Evolutionary conservation across 2,888 invertebrate species (phyloP).

Genomic region (Caenorhabditis parvicauda): DNA sequence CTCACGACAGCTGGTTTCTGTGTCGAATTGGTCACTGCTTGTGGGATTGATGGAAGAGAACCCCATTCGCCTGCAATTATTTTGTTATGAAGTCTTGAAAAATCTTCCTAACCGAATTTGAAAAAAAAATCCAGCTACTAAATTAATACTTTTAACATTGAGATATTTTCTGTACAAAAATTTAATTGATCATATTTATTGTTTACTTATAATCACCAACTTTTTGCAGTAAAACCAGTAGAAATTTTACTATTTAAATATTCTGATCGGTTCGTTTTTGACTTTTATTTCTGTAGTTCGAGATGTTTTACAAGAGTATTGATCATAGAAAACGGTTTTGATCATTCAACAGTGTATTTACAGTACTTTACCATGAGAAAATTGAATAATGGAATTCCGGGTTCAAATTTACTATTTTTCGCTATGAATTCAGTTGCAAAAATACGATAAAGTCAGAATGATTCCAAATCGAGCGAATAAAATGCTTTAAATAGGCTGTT

Average conservation of each 20-base stretch:
- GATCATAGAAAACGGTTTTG: not conserved
- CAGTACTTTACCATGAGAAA: not conserved
- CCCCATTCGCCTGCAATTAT: constrained; percentile 42
- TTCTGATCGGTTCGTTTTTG: constrained; percentile 22
- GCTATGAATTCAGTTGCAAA: no score
- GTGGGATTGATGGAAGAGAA: constrained; percentile 36
- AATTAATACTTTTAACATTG: no score
- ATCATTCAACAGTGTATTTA: not conserved
- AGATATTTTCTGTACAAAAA: no score
- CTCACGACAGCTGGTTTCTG: constrained; percentile 25
- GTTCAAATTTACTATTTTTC: not conserved
- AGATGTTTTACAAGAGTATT: not conserved
- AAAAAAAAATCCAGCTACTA: no score
- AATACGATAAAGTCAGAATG: not conserved
- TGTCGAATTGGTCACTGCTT: constrained; percentile 26
- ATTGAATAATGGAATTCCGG: not conserved
- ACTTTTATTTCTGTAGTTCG: not conserved
- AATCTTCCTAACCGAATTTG: no score
- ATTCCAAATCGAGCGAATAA: no score
- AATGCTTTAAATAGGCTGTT: no score
- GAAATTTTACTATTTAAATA: no score
- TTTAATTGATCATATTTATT: no score
- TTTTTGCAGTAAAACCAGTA: no score
- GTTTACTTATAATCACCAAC: no score
- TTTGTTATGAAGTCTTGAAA: no score